Base-by-base conservation (phyloP, 2,797 vertebrate species). In the Dipus sagitta region DNA sequence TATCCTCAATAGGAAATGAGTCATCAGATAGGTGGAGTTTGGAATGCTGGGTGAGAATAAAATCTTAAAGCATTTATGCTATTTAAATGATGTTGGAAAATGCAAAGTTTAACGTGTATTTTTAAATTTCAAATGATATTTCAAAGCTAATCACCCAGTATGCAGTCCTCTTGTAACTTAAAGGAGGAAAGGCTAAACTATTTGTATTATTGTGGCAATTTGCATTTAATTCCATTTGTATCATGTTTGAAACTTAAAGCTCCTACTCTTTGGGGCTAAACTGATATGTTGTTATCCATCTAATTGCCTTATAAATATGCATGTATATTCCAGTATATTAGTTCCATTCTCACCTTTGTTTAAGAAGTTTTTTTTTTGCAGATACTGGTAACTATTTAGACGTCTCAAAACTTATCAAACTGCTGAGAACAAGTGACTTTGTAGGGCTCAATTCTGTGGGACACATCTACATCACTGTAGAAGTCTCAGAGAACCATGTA, bases 1-100 rank as follows among this genome's bases (percentile, higher is more conserved):
- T 62, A 32, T 90, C 8, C 79, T 93, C 62, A 96, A 20, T 80
- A 84, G 64, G 32, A 96, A 77, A 76, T 54, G 84, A 78, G 65
- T 93, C 94, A 88, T 76, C 85, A 94, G 96, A 97, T 90, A 79
- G 9, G 9, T 60, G 28, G 78, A 34, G 24, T 6, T 38, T 58
- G 80, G 23, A 32, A 81, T 96, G 9, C 93, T 95, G 94, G 21
- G 15, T n/a, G 60, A 87, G 30, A 87, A 90, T 14, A 17, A 58
- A 9, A 67, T 1, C 1, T 91, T 82, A 85, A 87, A 80, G 52
- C 26, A 72, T 47, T 72, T 30, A 34, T 85, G 5, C 23, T 72
- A 12, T 32, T 38, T 60, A 86, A 74, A 47, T 2, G 14, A 3
- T 87, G 74, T 15, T 47, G 74, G 20, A 79, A 60, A 23, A 76